Evolutionary conservation across 2,113 vertebrate species (phyloP), one percentile per base, ranked within the genome.

Genomic region (Misgurnus mizolepis): DNA sequence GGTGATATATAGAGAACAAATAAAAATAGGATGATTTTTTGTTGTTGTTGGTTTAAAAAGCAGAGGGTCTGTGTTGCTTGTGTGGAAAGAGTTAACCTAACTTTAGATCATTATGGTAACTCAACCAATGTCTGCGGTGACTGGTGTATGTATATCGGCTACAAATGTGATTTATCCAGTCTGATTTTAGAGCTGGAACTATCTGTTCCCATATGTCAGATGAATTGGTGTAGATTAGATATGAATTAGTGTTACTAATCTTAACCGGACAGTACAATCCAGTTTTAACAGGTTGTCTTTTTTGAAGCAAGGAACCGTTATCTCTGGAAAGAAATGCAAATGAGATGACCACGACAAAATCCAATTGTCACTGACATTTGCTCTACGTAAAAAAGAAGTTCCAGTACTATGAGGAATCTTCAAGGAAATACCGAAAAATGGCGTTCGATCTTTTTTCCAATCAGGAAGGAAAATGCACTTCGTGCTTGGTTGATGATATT

Each of bases 401-500:
- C 82, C 64, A 43, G 9, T 61, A 14, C 7, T 45, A 58, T 67
- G 39, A 43, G 64, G 58, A 55, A 65, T 68, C 64, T 43, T 67
- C 41, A 49, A 55, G 67, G 67, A 77, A 66, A 80, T 43, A 5
- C 73, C 17, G 34, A 50, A 84, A 82, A 76, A 66, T 43, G 18
- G 64, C 56, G 12, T 56, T 64, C 55, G 55, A 18, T 11, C 43
- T 58, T 7, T 78, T 78, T 82, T 72, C 27, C 76, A 49, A 11
- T 75, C 49, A 65, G 66, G 70, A 79, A 75, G 55, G 61, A 68
- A 70, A 79, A 50, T 10, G 39, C 8, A 1, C 76, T 76, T 85
- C 78, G 79, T 70, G 83, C 65, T 82, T 40, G 50, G 60, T 50
- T 82, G 80, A 77, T 79, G 47, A 79, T 82, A 85, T 80, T 82